Evolutionary conservation across 1,140 invertebrate genomes (phyloP).

Genomic region (Microvelia longipes): DNA sequence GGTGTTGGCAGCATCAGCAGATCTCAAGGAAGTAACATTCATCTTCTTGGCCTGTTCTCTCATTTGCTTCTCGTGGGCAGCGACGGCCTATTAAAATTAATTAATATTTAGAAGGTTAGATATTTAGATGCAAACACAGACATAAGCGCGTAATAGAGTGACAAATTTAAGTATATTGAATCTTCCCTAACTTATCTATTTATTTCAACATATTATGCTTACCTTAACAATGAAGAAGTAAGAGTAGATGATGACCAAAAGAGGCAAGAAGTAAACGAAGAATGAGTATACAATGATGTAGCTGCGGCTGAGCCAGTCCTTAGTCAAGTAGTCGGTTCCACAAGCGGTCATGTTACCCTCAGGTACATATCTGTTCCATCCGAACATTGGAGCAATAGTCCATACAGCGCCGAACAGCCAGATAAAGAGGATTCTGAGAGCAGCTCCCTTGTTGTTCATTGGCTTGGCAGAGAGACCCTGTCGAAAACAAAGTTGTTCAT

Average conservation of each 20-base stretch:
- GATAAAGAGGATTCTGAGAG: slow-evolving; percentile 47
- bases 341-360: slow-evolving; percentile 76
- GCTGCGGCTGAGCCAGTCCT: slow-evolving; percentile 44
- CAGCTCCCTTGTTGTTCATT: slow-evolving; percentile 47
- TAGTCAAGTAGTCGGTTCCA: slow-evolving; percentile 63
- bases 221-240: slow-evolving; percentile 62
- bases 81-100: slow-evolving; percentile 45
- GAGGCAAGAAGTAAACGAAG: slow-evolving; percentile 53
- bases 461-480: slow-evolving; percentile 53
- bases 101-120: too few species aligned
- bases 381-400: slow-evolving; percentile 57
- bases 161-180: too few species aligned
- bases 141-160: too few species aligned
- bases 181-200: too few species aligned
- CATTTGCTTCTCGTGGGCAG: slow-evolving; percentile 65
- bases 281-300: slow-evolving; percentile 54
- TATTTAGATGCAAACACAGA: too few species aligned
- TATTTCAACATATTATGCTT: too few species aligned
- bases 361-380: slow-evolving; percentile 73
- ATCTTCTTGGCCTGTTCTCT: slow-evolving; percentile 70
- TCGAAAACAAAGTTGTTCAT: too few species aligned
- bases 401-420: slow-evolving; percentile 51
- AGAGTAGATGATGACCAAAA: slow-evolving; percentile 55
- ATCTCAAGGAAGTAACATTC: slow-evolving; percentile 62
- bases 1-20: slow-evolving; percentile 44